A percentile compares a stretch with the other conserved stretches of the same genome.
Conservation (phyloP, 2,113 vertebrate genomes). For the Lethenteron reissneri region DNA sequence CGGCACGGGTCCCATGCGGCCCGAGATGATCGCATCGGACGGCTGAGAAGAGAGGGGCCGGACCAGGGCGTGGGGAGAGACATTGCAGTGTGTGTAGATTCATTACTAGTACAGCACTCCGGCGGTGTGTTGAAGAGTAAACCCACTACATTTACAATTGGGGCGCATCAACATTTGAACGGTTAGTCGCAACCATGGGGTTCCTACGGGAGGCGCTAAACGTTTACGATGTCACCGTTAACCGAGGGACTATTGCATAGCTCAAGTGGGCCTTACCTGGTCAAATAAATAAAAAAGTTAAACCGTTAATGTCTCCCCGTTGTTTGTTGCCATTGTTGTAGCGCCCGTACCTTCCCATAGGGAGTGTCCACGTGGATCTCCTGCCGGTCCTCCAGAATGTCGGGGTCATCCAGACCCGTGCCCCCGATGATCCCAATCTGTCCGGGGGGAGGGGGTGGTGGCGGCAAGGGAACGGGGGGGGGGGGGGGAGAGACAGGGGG, state of each 20-base stretch:
- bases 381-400: constrained; percentile 70
- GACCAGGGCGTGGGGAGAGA: background rate
- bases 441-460: background rate
- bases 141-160: background rate
- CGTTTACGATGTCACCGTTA: background rate
- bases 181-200: background rate
- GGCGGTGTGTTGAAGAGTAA: background rate
- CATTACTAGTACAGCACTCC: background rate
- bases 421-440: constrained; percentile 93
- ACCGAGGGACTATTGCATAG: background rate
- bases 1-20: background rate
- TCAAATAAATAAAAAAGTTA: background rate
- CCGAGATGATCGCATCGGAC: background rate
- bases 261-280: background rate
- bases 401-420: constrained; percentile 73
- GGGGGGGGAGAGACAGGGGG: background rate
- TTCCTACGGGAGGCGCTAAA: background rate
- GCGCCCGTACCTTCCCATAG: constrained; percentile 57
- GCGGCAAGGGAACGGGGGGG: background rate
- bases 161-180: background rate
- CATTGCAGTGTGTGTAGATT: background rate
- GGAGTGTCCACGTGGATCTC: constrained; percentile 81
- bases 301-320: background rate
- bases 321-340: too few species aligned
- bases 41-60: background rate